Conservation (phyloP, 1,140 invertebrate species). For the Ectropis grisescens region DNA sequence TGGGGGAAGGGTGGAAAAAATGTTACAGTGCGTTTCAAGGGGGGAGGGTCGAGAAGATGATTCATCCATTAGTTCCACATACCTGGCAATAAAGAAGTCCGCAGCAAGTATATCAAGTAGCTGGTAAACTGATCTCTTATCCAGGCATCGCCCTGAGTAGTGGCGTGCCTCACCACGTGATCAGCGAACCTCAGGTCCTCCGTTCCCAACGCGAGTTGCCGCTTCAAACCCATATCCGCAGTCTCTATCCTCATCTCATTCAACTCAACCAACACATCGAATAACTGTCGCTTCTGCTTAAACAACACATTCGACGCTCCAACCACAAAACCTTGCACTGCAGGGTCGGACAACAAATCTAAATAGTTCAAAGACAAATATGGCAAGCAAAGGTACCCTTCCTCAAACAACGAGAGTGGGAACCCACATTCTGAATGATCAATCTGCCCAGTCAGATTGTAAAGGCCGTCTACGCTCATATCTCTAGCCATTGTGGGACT, state of each 20-base stretch:
- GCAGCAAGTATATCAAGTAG: slow-evolving; percentile 90
- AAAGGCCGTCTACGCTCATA: slow-evolving; percentile 66
- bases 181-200: slow-evolving; percentile 97
- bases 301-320: slow-evolving; percentile 98
- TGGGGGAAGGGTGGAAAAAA: too few relatives aligned
- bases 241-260: slow-evolving; percentile 91
- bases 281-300: slow-evolving; percentile 93
- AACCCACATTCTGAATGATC: slow-evolving; percentile 86
- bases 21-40: too few relatives aligned
- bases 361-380: slow-evolving; percentile 96
- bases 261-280: slow-evolving; percentile 94
- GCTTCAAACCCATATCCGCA: slow-evolving; percentile 85
- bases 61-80: too few relatives aligned
- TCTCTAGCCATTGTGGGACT: slow-evolving; percentile 65
- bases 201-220: slow-evolving; percentile 89
- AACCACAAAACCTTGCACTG: slow-evolving; percentile 92
- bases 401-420: slow-evolving; percentile 89
- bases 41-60: too few relatives aligned
- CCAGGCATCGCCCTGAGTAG: slow-evolving; percentile 89
- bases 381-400: slow-evolving; percentile 95
- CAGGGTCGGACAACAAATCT: slow-evolving; percentile 90
- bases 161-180: slow-evolving; percentile 89
- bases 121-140: slow-evolving; percentile 94
- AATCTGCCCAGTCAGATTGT: slow-evolving; percentile 71
- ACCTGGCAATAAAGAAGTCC: slow-evolving; percentile 85